Evolutionary conservation across 2,113 vertebrate genomes (phyloP).

Genomic region (Nycticebus coucang): DNA sequence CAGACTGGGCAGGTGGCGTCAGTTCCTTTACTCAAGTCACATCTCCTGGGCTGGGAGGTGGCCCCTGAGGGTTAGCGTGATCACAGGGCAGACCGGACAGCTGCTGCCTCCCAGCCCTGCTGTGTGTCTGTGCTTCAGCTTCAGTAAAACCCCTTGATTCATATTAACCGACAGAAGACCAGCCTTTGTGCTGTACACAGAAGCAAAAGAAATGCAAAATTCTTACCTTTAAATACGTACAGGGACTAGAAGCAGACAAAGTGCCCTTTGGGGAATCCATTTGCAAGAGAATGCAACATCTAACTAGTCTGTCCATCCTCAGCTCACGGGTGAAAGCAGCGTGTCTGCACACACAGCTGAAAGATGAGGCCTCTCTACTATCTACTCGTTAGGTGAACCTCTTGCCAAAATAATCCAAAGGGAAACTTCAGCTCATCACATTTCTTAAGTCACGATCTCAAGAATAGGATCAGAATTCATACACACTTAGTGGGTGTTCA

Average conservation of each 20-base stretch:
- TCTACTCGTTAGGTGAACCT: neutral
- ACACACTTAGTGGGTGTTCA: neutral
- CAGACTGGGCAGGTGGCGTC: neutral
- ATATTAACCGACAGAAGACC: conserved; percentile 21
- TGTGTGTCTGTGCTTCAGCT: neutral
- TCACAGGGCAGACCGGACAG: conserved; percentile 20
- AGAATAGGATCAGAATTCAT: neutral
- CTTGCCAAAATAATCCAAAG: neutral
- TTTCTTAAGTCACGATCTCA: neutral
- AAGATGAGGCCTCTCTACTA: neutral
- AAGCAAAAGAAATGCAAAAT: neutral
- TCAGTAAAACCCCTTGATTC: conserved; percentile 35
- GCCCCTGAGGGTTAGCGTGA: neutral
- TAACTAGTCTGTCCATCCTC: neutral
- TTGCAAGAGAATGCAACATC: neutral
- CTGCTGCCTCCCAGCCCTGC: neutral
- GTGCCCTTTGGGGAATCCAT: neutral
- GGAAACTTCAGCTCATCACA: neutral
- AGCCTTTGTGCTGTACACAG: neutral
- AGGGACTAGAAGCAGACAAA: neutral
- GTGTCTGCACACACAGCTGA: neutral
- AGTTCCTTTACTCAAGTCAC: neutral
- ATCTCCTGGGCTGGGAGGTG: neutral
- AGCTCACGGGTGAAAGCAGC: neutral
- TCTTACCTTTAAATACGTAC: neutral